A percentile compares a stretch with the other conserved stretches of the same genome.
phyloP scores from a whole-genome alignment of 2,797 vertebrate species.

The Microctenopoma stevenorrisi region DNA sequence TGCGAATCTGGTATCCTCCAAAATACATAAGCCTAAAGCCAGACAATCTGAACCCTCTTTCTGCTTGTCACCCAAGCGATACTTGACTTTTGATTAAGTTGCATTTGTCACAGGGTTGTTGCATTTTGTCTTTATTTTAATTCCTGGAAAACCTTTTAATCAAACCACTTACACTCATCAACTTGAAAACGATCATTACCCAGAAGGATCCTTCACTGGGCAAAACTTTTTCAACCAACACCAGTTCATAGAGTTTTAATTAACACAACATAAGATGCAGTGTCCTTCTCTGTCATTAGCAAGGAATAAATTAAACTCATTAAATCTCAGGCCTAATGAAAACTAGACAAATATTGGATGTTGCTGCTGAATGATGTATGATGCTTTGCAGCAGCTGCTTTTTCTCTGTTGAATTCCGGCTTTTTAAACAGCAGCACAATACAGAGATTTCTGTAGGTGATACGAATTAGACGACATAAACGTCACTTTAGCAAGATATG shows the following conservation, averaged over 20 bases:
- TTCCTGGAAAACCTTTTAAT: conserved; percentile 54
- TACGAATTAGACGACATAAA: conserved; percentile 47
- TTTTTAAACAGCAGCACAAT: conserved; percentile 52
- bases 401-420: conserved; percentile 33
- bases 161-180: conserved; percentile 55
- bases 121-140: conserved; percentile 37
- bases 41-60: neutral
- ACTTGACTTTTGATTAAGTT: conserved; percentile 12
- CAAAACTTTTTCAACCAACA: conserved; percentile 45
- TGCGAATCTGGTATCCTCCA: conserved; percentile 5
- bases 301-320: conserved; percentile 54
- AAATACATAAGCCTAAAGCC: conserved; percentile 16
- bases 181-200: conserved; percentile 51
- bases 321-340: conserved; percentile 53
- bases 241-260: conserved; percentile 63
- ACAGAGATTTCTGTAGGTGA: conserved; percentile 31
- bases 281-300: conserved; percentile 65
- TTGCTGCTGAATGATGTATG: conserved; percentile 51
- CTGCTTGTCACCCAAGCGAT: conserved; percentile 22
- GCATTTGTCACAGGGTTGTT: neutral
- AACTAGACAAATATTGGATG: conserved; percentile 50
- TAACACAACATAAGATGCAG: conserved; percentile 54
- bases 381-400: conserved; percentile 15
- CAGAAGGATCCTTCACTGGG: conserved; percentile 35
- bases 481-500: conserved; percentile 27